A percentile compares a stretch with the other conserved stretches of the same genome.
These are phyloP conservation scores for Epicampocera succincta DNA, from an alignment of 2,888 invertebrate species.

Conservation along the genomic window DNA sequence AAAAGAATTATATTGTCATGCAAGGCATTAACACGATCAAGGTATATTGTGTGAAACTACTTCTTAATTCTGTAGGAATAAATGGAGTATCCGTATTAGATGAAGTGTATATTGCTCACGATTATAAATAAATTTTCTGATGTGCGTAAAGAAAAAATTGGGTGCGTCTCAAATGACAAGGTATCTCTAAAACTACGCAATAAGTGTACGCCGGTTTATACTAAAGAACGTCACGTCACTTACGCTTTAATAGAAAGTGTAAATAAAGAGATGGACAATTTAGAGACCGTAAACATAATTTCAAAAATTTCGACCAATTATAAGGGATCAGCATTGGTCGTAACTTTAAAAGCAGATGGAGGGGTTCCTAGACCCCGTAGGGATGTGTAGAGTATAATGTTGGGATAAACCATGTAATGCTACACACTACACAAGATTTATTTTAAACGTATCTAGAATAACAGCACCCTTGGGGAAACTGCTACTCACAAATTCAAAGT, in stretches of 20 bases:
- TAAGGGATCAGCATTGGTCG: no score
- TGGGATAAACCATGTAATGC: neutral
- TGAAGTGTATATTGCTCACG: no score
- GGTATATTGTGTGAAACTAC: no score
- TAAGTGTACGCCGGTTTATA: conserved; percentile 38
- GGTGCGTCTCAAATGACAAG: conserved; percentile 38
- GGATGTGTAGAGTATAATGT: conserved; percentile 54
- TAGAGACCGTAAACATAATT: conserved; percentile 16
- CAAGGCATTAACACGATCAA: no score
- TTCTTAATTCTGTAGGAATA: no score
- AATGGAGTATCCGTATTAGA: no score
- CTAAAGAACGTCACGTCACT: conserved; percentile 38
- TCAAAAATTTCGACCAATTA: no score
- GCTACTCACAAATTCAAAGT: conserved; percentile 46
- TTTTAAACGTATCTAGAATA: conserved; percentile 56
- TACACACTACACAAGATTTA: conserved; percentile 33
- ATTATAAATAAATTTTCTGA: no score
- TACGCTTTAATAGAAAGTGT: conserved; percentile 49
- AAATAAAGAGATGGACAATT: conserved; percentile 35
- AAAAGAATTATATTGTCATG: no score
- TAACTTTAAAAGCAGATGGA: no score
- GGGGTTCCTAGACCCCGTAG: conserved; percentile 48
- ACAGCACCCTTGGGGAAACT: conserved; percentile 58
- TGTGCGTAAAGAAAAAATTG: conserved; percentile 6
- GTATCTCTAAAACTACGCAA: conserved; percentile 43